Conservation (phyloP, 2,113 vertebrate species). For the Phyllopteryx taeniolatus region DNA sequence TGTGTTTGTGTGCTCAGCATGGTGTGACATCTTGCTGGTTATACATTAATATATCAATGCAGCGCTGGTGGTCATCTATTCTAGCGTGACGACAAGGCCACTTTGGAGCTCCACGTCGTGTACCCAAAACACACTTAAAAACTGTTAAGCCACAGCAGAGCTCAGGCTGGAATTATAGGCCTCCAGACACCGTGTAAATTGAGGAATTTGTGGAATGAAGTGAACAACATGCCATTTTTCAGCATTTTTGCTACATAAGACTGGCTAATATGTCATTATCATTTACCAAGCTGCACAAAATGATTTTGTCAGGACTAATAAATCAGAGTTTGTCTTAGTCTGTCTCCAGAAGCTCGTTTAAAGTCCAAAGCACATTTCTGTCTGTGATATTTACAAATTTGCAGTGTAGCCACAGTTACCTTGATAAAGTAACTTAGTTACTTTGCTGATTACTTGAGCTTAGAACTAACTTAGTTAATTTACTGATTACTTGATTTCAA, state of each 20-base stretch:
- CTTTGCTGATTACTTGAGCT: too few relatives aligned
- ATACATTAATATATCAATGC: constrained; percentile 56
- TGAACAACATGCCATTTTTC: neutral
- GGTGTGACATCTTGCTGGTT: constrained; percentile 50
- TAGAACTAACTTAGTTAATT: too few relatives aligned
- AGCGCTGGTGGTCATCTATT: constrained; percentile 48
- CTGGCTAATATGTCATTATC: neutral
- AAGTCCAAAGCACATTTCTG: neutral
- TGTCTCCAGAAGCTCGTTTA: neutral
- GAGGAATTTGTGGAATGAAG: constrained; percentile 1
- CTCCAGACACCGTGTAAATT: constrained; percentile 3
- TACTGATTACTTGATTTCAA: too few relatives aligned
- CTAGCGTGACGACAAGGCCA: constrained; percentile 65
- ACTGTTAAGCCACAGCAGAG: constrained; percentile 1
- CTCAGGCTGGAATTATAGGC: constrained; percentile 4
- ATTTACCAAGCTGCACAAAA: neutral
- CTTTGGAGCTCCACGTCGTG: constrained; percentile 54
- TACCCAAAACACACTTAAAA: constrained; percentile 49
- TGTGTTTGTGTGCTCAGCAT: constrained; percentile 31
- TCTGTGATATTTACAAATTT: neutral
- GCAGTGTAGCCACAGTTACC: too few relatives aligned
- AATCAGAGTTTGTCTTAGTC: neutral
- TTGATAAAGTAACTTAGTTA: too few relatives aligned
- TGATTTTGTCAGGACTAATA: neutral
- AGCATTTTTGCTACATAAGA: neutral